phyloP scores from a whole-genome alignment of 2,113 vertebrate species.

The Pseudorectes ferrugineus region DNA sequence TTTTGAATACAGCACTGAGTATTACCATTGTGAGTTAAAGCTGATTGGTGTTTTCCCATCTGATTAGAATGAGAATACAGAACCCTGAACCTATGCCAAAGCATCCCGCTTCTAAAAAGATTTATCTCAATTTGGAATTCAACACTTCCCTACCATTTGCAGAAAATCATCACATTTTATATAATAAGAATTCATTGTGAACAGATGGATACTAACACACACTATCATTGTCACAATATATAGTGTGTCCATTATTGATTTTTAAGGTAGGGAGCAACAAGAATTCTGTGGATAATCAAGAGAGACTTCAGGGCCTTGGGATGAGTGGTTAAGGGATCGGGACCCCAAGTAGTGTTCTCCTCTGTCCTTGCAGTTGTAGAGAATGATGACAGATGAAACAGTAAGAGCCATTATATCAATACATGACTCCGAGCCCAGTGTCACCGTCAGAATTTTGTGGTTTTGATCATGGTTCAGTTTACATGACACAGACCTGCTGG shows the following conservation, averaged over 20 bases:
- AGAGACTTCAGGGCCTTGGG: not conserved
- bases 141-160: fast-evolving
- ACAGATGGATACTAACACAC: not conserved
- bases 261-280: not conserved
- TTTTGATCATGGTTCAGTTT: fast-evolving
- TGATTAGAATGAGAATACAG: not conserved
- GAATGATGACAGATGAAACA: not conserved
- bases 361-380: not conserved
- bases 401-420: not conserved
- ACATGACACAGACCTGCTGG: not conserved
- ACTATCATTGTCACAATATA: not conserved
- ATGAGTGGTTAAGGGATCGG: not conserved
- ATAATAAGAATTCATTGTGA: not conserved
- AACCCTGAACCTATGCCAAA: not conserved
- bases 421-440: fast-evolving
- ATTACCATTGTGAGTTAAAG: not conserved
- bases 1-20: not conserved
- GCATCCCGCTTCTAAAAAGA: not conserved
- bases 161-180: not conserved
- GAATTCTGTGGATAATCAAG: fast-evolving
- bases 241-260: not conserved
- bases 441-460: not conserved
- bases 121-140: not conserved
- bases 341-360: not conserved
- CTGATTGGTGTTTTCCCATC: not conserved